These are phyloP conservation scores for Steatornis caripensis DNA, from an alignment of 2,113 vertebrate species.

Conservation along the genomic window DNA sequence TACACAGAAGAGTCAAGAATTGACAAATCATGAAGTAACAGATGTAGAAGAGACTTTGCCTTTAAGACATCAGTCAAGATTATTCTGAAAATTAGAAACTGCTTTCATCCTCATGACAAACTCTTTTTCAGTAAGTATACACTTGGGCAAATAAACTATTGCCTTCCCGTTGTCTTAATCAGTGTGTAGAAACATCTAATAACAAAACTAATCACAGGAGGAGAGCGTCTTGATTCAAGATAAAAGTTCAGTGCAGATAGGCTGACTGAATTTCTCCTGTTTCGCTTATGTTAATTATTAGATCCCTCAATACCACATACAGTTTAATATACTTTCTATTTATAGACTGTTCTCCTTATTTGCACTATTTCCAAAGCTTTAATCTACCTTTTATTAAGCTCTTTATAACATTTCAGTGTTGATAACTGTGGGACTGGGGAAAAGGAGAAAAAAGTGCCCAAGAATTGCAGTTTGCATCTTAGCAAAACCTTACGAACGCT, in stretches of 20 bases:
- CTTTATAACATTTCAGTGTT: background rate
- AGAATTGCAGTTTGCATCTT: background rate
- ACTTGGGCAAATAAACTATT: background rate
- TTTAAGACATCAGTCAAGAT: background rate
- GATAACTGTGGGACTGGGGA: background rate
- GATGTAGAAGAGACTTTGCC: background rate
- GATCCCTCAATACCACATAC: background rate
- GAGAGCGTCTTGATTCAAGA: background rate
- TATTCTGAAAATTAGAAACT: background rate
- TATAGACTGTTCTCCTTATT: background rate
- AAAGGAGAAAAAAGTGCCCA: background rate
- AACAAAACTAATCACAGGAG: background rate
- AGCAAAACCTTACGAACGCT: background rate
- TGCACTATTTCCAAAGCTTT: background rate
- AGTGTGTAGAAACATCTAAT: background rate
- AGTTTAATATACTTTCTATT: slow-evolving; percentile 25
- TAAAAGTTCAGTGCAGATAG: background rate
- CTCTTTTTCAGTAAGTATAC: background rate
- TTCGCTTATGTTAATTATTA: slow-evolving; percentile 1
- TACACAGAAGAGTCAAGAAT: background rate
- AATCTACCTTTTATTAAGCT: background rate
- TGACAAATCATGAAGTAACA: background rate
- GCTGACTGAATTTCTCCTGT: no score
- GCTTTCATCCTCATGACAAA: background rate
- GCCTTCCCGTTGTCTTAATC: background rate